Base-by-base conservation (phyloP, 2,797 vertebrate genomes). In the Sebastes aleutianus region DNA sequence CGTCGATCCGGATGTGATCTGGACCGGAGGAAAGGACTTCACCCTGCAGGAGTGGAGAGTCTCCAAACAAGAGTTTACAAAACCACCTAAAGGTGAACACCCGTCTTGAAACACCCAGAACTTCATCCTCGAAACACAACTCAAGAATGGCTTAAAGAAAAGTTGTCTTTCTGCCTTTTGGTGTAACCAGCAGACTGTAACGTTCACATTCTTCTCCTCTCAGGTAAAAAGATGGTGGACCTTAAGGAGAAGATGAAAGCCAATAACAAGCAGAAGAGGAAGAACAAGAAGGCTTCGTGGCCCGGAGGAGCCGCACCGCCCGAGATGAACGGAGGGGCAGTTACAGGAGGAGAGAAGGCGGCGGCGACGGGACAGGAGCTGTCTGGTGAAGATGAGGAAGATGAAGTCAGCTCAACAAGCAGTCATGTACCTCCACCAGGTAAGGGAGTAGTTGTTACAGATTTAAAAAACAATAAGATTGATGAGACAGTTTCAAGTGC, bases 21-120 rank as follows among this genome's bases (percentile, higher is more conserved):
- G 97, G 93, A 98, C 97, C 0, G 99, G 98, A 78, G 99, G 96
- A 22, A 98, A 98, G 89, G 99, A 99, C 92, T 99, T 99, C 92
- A 97, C 97, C 14, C 95, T 98, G 64, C 97, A 99, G 74, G 97
- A 96, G 81, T 99, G 99, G 99, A 91, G 89, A 5, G 83, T 96
- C 79, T 97, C 96, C 80, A 96, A 96, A 80, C 99, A 99, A 72
- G 95, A 97, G 29, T 96, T 99, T 2, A 95, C 93, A 5, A 94
- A 92, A 31, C 99, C 99, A 0, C 98, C 99, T 0, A 97, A 96
- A 95, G 97, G 98, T 99, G 82, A 91, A 6, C 24, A 0, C 8
- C 8, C 2, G 31, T 22, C 27, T 53, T 4, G 6, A 59, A 36
- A n/a, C n/a, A 12, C 22, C 12, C 43, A 57, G n/a, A 54, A 26